Base-by-base conservation (phyloP, 2,797 vertebrate species). In the Agapornis canus region DNA sequence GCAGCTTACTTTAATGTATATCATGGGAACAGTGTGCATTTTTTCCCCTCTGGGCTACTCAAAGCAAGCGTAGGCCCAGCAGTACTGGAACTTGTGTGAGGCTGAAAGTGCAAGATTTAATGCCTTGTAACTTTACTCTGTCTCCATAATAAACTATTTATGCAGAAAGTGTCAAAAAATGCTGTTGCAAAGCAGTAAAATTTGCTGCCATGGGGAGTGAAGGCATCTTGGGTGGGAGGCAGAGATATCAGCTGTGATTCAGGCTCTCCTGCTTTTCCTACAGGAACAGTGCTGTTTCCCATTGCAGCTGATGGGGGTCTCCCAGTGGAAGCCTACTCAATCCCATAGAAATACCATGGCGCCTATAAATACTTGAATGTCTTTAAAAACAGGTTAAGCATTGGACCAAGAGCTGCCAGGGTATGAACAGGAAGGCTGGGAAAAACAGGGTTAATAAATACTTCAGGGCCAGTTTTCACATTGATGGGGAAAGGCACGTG, bases 81-180 rank as follows among this genome's bases (percentile, higher is more conserved):
- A 82, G 65, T 25, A 47, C 92, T 54, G 75, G 61, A 83, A 85
- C 84, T 87, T 40, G 35, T 51, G 73, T 32, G 79, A 76, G 77
- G 83, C 90, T 70, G 79, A 11, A 90, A 93, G 86, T 56, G 82
- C 75, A 76, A 92, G 93, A 90, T 96, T 95, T 89, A 95, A 88
- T 84, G 65, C 84, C 93, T 89, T 89, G 89, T 90, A 96, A 92
- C 93, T 94, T 65, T 65, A 82, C 83, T 73, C 61, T 80, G 68
- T 64, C 35, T 86, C 69, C 39, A 9, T 29, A 57, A 65, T 87
- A 71, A 89, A 89, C 87, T 56, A 77, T 75, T 83, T 37, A 29
- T 37, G 51, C 65, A 32, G 63, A 42, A 76, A 5, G 19, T 73
- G 86, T 81, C 86, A 29, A 26, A 71, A 82, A 47, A 27, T 2